Base-by-base conservation (phyloP, 2,888 invertebrate species). In the Strigamia transsilvanica region DNA sequence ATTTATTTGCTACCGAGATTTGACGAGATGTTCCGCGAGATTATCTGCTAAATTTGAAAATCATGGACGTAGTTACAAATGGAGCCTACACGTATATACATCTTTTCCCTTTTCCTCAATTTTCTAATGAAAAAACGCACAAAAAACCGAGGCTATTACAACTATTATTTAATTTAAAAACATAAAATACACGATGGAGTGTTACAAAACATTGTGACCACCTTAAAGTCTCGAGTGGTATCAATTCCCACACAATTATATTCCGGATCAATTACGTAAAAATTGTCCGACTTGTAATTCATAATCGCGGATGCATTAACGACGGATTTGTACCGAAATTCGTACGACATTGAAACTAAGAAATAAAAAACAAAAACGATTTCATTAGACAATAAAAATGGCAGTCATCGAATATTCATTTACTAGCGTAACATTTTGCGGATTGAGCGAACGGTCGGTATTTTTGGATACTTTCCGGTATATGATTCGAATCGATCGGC, bases 131-230 rank as follows among this genome's bases (percentile, higher is more conserved):
- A n/a, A 61, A 21, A 9, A 9, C n/a, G 61, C 61, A 66, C 6
- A 18, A 51, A 2, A 51, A 18, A 51, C 15, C 10, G 12, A 15
- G 12, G 18, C 38, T 38, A 51, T 51, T 3, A 51, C 51, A 15
- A 51, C 6, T 51, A 18, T 13, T 51, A 6, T 18, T 66, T 66
- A 23, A 21, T 66, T 66, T 23, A 66, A 21, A 18, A 5, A 18
- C 61, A 66, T 23, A 66, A 66, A 66, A 66, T 66, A 66, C 61
- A 66, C 13, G 61, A 21, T 9, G 61, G 61, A 66, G 23, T 66
- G 13, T 66, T 66, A 12, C 61, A 66, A 21, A 23, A 66, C 61
- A 66, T 66, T 66, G 61, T 66, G 2, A 66, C 61, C 13, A 66
- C 1, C 4, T n/a, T 21, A 23, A 10, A 66, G 7, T 66, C 18